A percentile compares a stretch with the other conserved stretches of the same genome.
These are phyloP conservation scores for Pavo muticus DNA, from an alignment of 2,113 vertebrate species.

Conservation along the genomic window DNA sequence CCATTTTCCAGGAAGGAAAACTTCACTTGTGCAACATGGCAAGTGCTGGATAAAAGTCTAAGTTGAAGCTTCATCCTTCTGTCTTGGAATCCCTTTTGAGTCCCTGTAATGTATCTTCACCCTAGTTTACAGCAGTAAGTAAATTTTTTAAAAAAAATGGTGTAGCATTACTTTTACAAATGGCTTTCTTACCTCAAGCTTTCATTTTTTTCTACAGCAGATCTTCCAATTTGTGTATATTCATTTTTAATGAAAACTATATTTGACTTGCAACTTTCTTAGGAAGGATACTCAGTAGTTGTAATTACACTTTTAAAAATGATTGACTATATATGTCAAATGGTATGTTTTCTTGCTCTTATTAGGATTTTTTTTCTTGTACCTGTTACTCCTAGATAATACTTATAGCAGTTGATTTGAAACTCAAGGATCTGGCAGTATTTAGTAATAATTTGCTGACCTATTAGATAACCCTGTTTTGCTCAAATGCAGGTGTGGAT, in stretches of 20 bases:
- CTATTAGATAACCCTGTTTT: background rate
- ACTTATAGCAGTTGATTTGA: background rate
- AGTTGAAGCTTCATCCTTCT: background rate
- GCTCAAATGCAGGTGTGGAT: background rate
- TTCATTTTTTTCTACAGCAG: background rate
- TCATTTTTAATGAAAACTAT: background rate
- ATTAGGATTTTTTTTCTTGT: background rate
- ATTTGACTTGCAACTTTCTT: background rate
- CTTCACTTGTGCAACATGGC: background rate
- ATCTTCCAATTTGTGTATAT: background rate
- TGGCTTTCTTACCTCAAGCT: background rate
- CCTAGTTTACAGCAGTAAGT: background rate
- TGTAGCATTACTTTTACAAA: background rate
- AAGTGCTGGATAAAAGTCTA: background rate
- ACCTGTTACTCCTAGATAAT: background rate
- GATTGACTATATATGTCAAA: background rate
- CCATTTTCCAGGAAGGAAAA: background rate
- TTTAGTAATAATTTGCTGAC: background rate
- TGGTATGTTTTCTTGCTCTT: background rate
- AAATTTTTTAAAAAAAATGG: background rate
- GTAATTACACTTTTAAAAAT: background rate
- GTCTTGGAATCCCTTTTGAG: background rate
- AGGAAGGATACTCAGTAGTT: background rate
- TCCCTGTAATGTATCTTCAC: background rate
- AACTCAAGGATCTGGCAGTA: background rate